A percentile compares a stretch with the other conserved stretches of the same genome.
Conservation (phyloP, 2,113 vertebrate species). For the Amphilophus citrinellus region DNA sequence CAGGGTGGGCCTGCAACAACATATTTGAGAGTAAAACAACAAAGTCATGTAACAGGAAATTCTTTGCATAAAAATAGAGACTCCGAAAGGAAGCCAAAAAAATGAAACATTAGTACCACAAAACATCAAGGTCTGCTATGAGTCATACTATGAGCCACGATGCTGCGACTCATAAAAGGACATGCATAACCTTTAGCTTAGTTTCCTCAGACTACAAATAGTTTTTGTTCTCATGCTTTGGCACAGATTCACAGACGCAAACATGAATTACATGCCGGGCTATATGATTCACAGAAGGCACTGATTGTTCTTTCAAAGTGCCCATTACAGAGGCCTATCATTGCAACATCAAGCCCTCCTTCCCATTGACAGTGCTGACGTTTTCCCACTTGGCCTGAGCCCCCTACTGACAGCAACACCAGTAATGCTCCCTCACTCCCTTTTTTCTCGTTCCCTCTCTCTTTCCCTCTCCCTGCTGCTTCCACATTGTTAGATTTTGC, state of each 20-base stretch:
- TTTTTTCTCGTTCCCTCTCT: not conserved
- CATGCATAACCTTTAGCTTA: conserved; percentile 51
- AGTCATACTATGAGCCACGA: conserved; percentile 35
- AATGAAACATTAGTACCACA: conserved; percentile 6
- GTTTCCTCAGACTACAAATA: conserved; percentile 60
- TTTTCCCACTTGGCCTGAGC: conserved; percentile 76
- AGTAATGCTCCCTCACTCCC: conserved; percentile 55
- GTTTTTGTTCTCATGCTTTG: conserved; percentile 68
- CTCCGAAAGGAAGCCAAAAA: conserved; percentile 16
- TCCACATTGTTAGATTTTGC: conserved; percentile 71
- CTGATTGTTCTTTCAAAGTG: conserved; percentile 73
- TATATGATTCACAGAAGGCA: conserved; percentile 78
- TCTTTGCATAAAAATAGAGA: conserved; percentile 42
- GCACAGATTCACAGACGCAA: conserved; percentile 73
- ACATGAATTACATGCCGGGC: conserved; percentile 76
- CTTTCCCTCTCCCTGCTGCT: conserved; percentile 13
- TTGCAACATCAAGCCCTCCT: conserved; percentile 82
- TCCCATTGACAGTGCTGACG: conserved; percentile 80
- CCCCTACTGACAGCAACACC: conserved; percentile 75
- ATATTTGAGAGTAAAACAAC: conserved; percentile 46
- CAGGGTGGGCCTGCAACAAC: conserved; percentile 2
- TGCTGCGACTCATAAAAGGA: conserved; percentile 37
- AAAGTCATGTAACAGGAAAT: conserved; percentile 53
- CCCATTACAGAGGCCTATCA: conserved; percentile 81
- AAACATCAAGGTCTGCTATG: conserved; percentile 20